Base-by-base conservation (phyloP, 2,797 vertebrate genomes). In the Aulostomus chinensis region DNA sequence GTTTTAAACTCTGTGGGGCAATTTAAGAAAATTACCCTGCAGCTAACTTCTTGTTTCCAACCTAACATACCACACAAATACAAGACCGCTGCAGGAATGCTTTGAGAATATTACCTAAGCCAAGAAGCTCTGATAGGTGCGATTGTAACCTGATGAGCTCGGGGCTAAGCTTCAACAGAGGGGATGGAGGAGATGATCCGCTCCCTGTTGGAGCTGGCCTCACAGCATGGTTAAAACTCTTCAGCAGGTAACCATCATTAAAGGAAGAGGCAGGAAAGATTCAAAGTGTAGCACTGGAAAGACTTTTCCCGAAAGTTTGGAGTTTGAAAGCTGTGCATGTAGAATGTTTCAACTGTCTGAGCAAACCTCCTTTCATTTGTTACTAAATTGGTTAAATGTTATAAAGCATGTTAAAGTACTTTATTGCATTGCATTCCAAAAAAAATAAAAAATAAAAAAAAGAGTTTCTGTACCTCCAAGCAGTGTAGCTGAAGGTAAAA, bases 131-230 rank as follows among this genome's bases (percentile, higher is more conserved):
- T 71, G 78, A 83, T 76, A 28, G 32, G 48, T 58, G 30, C 69
- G 60, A 75, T 69, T 87, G 88, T 88, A 89, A 90, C 84, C 78
- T 60, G 83, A 89, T 82, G 76, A 86, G 68, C 74, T 64, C 32
- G 13, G 77, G 73, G 73, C 74, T 58, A 56, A 67, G 74, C 77
- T 68, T 73, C 58, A 69, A 26, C 67, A 68, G 69, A 73, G 52
- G 73, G 74, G 78, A 88, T 81, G 79, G 77, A 83, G 57, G 62
- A 81, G 74, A 81, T 83, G 61, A 76, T 73, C 75, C 50, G 32
- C 37, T 76, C 37, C 21, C 63, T 41, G 30, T 38, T 39, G 53
- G 41, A 32, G 41, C 72, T 65, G 47, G 68, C 66, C 53, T 36
- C n/a, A 14, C 49, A 55, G 42, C 45, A n/a, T n/a, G 14, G 22